Evolutionary conservation across 2,113 vertebrate species (phyloP).

Genomic region (Corydoras sp.): DNA sequence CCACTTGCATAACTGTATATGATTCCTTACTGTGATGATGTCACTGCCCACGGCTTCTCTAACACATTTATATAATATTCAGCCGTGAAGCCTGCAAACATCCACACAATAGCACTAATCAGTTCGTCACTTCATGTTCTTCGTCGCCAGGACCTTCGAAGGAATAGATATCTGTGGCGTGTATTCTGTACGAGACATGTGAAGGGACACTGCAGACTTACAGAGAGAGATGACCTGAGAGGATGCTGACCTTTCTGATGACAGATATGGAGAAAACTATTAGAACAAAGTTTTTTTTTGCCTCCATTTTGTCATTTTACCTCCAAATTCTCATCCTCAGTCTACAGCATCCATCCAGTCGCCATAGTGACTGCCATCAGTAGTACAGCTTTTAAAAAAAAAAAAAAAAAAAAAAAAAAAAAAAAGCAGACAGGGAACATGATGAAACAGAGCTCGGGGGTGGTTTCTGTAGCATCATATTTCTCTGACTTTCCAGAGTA

Average conservation of each 20-base stretch:
- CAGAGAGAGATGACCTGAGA: slow-evolving; percentile 16
- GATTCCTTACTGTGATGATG: slow-evolving; percentile 24
- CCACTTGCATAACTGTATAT: background rate
- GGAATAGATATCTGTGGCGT: background rate
- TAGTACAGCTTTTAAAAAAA: slow-evolving; percentile 50
- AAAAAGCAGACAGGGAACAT: slow-evolving; percentile 26
- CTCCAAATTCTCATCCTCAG: slow-evolving; percentile 33
- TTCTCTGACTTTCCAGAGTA: slow-evolving; percentile 4
- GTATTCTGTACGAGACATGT: background rate
- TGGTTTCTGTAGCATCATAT: background rate
- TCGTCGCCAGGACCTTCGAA: background rate
- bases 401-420: slow-evolving; percentile 41
- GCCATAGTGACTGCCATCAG: slow-evolving; percentile 46
- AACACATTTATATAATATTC: slow-evolving; percentile 4
- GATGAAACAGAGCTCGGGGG: slow-evolving; percentile 31
- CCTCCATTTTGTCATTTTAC: slow-evolving; percentile 43
- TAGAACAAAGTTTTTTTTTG: too few species aligned
- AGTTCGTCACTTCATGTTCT: background rate
- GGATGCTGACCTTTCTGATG: background rate
- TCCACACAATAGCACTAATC: background rate
- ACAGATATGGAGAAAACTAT: too few species aligned
- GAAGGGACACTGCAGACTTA: slow-evolving; percentile 61
- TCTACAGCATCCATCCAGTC: background rate
- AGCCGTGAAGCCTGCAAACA: background rate
- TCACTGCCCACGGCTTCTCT: background rate